Evolutionary conservation across 1,140 invertebrate species (phyloP).

Genomic region (Drosophila asahinai): DNA sequence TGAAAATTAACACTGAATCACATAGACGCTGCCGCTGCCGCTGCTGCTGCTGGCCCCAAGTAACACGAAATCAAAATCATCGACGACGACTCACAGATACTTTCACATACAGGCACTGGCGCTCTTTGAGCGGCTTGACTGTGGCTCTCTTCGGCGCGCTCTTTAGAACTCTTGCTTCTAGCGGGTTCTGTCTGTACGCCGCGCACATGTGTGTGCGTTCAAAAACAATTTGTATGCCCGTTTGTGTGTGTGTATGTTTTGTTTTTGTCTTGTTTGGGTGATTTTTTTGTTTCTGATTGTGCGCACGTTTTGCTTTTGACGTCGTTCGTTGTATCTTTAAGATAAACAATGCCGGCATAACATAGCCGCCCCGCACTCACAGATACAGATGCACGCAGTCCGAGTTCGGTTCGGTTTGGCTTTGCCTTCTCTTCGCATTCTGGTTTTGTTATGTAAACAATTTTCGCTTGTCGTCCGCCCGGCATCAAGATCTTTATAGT

Average conservation of each 20-base stretch:
- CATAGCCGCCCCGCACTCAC: conserved; percentile 37
- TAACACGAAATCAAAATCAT: conserved; percentile 80
- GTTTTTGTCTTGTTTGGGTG: conserved; percentile 41
- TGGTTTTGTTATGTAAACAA: conserved; percentile 82
- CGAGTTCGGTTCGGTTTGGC: conserved; percentile 12
- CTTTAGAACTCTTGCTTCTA: conserved; percentile 47
- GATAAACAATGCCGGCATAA: conserved; percentile 83
- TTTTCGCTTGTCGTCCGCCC: conserved; percentile 54
- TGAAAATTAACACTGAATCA: conserved; percentile 84
- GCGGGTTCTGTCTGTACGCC: not conserved
- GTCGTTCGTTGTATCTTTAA: conserved; percentile 72
- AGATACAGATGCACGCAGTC: conserved; percentile 5
- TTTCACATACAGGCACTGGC: not conserved
- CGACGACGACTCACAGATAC: conserved; percentile 45
- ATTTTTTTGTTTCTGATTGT: conserved; percentile 43
- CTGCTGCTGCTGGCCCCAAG: conserved; percentile 60
- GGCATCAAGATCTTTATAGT: conserved; percentile 48
- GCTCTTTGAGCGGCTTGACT: conserved; percentile 26
- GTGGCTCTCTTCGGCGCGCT: conserved; percentile 33
- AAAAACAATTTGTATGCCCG: conserved; percentile 1
- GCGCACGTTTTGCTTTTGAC: conserved; percentile 78
- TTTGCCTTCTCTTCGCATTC: conserved; percentile 46
- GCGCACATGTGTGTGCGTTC: conserved; percentile 5
- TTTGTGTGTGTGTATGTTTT: conserved; percentile 3
- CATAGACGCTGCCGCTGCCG: conserved; percentile 57